phyloP scores from a whole-genome alignment of 2,113 vertebrate species.

The Sceloporus tristichus region DNA sequence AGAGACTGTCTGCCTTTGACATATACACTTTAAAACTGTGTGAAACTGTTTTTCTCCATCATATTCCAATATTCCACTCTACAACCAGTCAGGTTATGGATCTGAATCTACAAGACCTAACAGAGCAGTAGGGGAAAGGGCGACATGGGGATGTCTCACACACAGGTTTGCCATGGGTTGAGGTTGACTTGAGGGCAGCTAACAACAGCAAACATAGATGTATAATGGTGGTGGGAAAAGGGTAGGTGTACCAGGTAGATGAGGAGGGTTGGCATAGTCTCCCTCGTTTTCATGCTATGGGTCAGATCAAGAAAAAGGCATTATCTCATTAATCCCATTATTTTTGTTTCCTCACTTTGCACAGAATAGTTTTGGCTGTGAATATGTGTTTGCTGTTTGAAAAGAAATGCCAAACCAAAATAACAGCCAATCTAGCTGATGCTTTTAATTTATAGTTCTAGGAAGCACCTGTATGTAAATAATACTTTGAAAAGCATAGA shows the following conservation, averaged over 20 bases:
- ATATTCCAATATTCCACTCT: background rate
- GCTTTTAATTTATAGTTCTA: background rate
- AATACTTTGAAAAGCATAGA: conserved; percentile 12
- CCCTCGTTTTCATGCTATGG: background rate
- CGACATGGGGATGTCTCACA: too few relatives aligned
- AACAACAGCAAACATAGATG: too few relatives aligned
- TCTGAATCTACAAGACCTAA: background rate
- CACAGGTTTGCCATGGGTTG: too few relatives aligned
- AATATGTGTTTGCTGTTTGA: background rate
- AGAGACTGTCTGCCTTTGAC: background rate
- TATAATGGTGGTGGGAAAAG: background rate
- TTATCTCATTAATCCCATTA: background rate
- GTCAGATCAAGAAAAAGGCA: background rate
- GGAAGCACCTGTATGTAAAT: conserved; percentile 7
- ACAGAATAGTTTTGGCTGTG: background rate
- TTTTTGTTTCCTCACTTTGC: background rate
- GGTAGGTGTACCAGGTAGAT: background rate
- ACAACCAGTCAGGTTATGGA: background rate
- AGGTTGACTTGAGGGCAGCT: too few relatives aligned
- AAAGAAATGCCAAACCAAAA: background rate
- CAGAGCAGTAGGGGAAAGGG: too few relatives aligned
- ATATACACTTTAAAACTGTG: too few relatives aligned
- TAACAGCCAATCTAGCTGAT: background rate
- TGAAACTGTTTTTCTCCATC: background rate
- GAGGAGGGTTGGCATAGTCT: background rate